phyloP scores from a whole-genome alignment of 2,113 vertebrate species.

The Petrocephalus zakoni region DNA sequence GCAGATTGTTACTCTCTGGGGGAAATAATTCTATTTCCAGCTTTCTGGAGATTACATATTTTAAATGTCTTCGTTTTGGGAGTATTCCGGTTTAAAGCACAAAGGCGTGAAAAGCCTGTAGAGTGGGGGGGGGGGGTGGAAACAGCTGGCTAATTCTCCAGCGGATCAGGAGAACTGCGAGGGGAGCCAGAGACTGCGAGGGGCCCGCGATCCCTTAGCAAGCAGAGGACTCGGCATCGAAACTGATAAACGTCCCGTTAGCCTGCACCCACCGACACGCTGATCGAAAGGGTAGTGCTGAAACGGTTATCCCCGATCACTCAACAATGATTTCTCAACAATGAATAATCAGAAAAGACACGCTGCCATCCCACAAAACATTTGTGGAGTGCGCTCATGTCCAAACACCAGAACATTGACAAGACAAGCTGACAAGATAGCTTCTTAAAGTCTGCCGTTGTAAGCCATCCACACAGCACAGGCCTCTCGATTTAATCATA shows the following conservation, averaged over 20 bases:
- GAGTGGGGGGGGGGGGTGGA: background rate
- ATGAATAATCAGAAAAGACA: background rate
- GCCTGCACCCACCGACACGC: background rate
- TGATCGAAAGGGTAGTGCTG: background rate
- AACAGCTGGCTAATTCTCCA: constrained; percentile 19
- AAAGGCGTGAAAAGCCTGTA: background rate
- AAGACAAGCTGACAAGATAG: background rate
- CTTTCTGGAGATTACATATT: constrained; percentile 26
- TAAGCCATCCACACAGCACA: background rate
- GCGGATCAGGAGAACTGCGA: constrained; percentile 17
- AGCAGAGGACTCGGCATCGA: background rate
- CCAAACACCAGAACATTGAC: background rate
- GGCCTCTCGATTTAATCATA: background rate
- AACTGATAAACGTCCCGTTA: background rate
- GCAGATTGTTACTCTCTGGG: background rate
- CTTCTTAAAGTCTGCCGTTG: background rate
- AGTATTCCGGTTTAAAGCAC: constrained; percentile 1
- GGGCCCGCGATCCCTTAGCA: background rate
- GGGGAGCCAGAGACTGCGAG: background rate
- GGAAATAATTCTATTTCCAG: constrained; percentile 18
- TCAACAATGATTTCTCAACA: background rate
- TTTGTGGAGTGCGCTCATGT: background rate
- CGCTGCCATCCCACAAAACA: background rate
- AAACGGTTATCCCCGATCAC: background rate
- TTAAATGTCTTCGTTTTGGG: constrained; percentile 10